Percentiles rank a stretch among this genome's conserved stretches.
Conservation (phyloP, 2,888 invertebrate genomes). For the Synanthedon tipuliformis region DNA sequence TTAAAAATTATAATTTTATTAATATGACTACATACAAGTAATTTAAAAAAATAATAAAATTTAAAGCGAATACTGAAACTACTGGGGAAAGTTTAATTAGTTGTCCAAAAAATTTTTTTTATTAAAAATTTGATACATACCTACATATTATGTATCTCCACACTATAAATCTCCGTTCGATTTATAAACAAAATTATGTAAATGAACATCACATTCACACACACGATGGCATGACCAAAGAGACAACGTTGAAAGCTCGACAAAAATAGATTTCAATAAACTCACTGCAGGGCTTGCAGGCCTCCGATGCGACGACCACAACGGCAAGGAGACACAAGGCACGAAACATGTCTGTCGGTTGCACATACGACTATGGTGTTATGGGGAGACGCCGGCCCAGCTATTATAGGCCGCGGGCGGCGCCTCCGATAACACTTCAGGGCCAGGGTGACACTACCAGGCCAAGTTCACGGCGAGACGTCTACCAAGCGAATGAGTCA, state of each 20-base stretch:
- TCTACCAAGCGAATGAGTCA: constrained; percentile 41
- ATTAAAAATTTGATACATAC: too few species aligned
- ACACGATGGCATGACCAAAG: neutral
- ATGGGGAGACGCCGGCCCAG: constrained; percentile 60
- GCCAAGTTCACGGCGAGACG: constrained; percentile 67
- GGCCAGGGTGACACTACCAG: constrained; percentile 56
- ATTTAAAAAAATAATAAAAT: too few species aligned
- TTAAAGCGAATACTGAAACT: too few species aligned
- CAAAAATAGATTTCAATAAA: constrained; percentile 10
- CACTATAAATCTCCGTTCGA: too few species aligned
- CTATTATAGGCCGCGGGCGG: constrained; percentile 68
- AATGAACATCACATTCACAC: too few species aligned
- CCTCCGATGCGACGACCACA: constrained; percentile 32
- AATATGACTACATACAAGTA: too few species aligned
- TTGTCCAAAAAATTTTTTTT: too few species aligned
- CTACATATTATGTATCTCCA: too few species aligned
- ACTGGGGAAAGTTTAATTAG: too few species aligned
- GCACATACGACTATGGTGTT: constrained; percentile 54
- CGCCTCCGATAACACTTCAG: constrained; percentile 60
- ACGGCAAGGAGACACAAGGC: constrained; percentile 47
- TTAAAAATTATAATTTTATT: too few species aligned
- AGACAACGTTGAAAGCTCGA: neutral
- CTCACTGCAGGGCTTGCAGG: constrained; percentile 66
- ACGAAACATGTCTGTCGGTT: constrained; percentile 63
- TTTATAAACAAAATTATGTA: too few species aligned